Conservation (phyloP, 2,113 vertebrate species). For the Verasper variegatus region DNA sequence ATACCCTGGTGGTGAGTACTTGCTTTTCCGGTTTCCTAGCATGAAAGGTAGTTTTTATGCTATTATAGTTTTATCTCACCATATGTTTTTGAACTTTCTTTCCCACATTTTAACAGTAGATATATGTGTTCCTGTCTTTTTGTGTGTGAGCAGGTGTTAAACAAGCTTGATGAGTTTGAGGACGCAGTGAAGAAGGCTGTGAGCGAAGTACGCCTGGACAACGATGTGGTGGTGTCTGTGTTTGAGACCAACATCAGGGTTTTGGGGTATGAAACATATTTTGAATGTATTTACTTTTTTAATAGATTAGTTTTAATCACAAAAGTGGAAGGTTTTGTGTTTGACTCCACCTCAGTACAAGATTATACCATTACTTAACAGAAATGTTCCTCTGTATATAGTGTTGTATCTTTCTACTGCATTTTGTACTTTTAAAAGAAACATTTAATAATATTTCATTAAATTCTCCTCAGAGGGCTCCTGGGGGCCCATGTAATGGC, state of each 20-base stretch:
- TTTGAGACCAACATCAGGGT: slow-evolving; percentile 89
- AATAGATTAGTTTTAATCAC: not conserved
- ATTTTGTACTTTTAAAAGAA: not conserved
- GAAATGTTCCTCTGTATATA: not conserved
- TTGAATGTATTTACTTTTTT: not conserved
- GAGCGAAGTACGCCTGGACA: slow-evolving; percentile 82
- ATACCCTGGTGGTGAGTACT: slow-evolving; percentile 84
- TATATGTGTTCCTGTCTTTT: not conserved
- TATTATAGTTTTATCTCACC: too few species aligned
- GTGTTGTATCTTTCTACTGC: not conserved
- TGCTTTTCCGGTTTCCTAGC: not conserved
- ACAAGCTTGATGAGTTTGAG: slow-evolving; percentile 87
- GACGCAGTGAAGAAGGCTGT: slow-evolving; percentile 82
- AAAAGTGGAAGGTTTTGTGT: too few species aligned
- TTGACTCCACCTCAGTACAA: not conserved
- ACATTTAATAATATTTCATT: not conserved
- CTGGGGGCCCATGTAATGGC: slow-evolving; percentile 98
- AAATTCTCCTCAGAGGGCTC: slow-evolving; percentile 85
- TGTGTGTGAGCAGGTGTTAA: slow-evolving; percentile 76
- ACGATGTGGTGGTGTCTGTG: slow-evolving; percentile 87
- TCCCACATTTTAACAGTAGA: not conserved
- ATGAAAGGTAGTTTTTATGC: not conserved
- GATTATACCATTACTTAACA: not conserved
- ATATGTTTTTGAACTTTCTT: not conserved
- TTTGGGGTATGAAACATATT: slow-evolving; percentile 75